Conservation (phyloP, 92 coral and sea anemone genomes). For the Virgularia gustaviana region DNA sequence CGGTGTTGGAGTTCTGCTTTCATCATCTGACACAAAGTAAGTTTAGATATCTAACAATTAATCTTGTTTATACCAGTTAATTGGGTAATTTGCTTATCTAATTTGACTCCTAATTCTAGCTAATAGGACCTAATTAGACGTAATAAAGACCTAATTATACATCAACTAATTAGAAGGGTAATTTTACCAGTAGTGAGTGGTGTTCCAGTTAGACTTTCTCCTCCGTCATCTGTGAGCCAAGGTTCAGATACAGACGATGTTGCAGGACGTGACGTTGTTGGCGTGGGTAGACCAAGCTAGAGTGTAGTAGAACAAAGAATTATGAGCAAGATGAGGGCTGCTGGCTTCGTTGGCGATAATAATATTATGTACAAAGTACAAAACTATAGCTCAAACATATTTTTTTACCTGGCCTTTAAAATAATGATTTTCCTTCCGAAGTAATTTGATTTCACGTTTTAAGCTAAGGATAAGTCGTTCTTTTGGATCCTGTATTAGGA, state of each 20-base stretch:
- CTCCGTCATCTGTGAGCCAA: conserved; percentile 31
- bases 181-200: conserved; percentile 19
- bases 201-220: conserved; percentile 28
- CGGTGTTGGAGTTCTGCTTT: conserved; percentile 25
- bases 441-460: conserved; percentile 85
- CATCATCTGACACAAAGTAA: neutral
- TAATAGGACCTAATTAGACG: neutral
- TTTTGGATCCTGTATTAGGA: conserved; percentile 75
- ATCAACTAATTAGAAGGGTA: neutral
- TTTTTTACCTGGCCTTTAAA: conserved; percentile 96
- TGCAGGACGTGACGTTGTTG: conserved; percentile 2
- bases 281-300: conserved; percentile 49
- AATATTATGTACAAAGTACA: neutral
- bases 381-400: neutral
- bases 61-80: too few relatives aligned
- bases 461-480: conserved; percentile 81
- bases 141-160: too few relatives aligned
- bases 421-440: conserved; percentile 85
- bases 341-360: neutral
- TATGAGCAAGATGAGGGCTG: neutral
- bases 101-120: too few relatives aligned
- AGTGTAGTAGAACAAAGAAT: too few relatives aligned
- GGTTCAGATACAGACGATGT: conserved; percentile 12
- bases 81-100: too few relatives aligned
- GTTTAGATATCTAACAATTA: too few relatives aligned